Conservation (phyloP, 2,113 vertebrate species). For the Zosterops hypoxanthus region DNA sequence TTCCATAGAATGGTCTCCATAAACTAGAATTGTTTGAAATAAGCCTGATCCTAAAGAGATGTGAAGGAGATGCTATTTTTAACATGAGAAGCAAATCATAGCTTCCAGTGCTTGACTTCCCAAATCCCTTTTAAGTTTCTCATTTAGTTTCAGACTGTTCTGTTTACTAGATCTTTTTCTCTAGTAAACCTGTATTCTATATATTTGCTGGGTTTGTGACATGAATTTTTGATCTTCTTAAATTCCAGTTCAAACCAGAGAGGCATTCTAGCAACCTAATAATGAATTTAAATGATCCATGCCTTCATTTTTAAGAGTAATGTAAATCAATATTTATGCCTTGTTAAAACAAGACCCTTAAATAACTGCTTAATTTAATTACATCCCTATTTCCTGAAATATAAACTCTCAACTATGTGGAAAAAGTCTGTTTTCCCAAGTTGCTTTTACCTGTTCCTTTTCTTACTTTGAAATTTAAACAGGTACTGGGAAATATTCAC, state of each 20-base stretch:
- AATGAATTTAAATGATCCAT: background rate
- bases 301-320: background rate
- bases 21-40: slow-evolving; percentile 64
- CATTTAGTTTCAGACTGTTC: slow-evolving; percentile 62
- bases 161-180: slow-evolving; percentile 72
- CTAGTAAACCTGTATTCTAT: slow-evolving; percentile 52
- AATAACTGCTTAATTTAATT: background rate
- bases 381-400: background rate
- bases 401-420: background rate
- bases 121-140: slow-evolving; percentile 72
- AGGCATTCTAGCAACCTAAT: background rate
- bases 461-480: background rate
- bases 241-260: background rate
- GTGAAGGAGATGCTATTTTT: slow-evolving; percentile 66
- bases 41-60: slow-evolving; percentile 41
- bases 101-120: slow-evolving; percentile 72
- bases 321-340: slow-evolving; percentile 20
- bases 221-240: background rate
- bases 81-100: slow-evolving; percentile 65
- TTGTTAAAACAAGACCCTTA: background rate
- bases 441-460: background rate
- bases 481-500: background rate
- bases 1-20: slow-evolving; percentile 20
- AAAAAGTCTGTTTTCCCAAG: background rate
- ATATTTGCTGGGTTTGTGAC: background rate